These are phyloP conservation scores for Cylindroiulus punctatus DNA, from an alignment of 2,888 invertebrate genomes.

Conservation along the genomic window DNA sequence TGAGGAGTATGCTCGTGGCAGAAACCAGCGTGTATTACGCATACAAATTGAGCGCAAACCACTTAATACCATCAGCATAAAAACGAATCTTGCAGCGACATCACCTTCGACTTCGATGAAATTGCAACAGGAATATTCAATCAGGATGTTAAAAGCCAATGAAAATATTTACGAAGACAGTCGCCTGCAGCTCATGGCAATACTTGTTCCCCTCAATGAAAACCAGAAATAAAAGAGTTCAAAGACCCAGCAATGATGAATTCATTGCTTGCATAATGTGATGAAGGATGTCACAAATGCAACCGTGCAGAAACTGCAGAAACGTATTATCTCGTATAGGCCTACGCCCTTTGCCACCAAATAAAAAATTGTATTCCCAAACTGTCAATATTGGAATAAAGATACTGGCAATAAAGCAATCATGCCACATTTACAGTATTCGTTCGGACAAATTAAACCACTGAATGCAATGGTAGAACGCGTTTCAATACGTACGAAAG, in stretches of 20 bases:
- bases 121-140: conserved; percentile 7
- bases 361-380: too few relatives aligned
- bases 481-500: too few relatives aligned
- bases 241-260: neutral
- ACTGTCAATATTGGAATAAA: too few relatives aligned
- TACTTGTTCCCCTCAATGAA: neutral
- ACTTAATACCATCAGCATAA: conserved; percentile 26
- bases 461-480: too few relatives aligned
- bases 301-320: too few relatives aligned
- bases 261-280: neutral
- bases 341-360: too few relatives aligned
- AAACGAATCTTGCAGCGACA: neutral
- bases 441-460: too few relatives aligned
- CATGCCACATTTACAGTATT: too few relatives aligned
- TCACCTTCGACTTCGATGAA: conserved; percentile 26
- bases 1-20: neutral
- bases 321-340: too few relatives aligned
- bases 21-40: neutral
- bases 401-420: too few relatives aligned
- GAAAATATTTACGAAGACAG: neutral
- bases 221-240: conserved; percentile 6
- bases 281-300: neutral
- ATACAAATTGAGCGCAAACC: conserved; percentile 19
- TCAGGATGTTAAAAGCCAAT: neutral
- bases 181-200: neutral